Conservation (phyloP, 2,797 vertebrate species). For the Helicolenus hilgendorfi region DNA sequence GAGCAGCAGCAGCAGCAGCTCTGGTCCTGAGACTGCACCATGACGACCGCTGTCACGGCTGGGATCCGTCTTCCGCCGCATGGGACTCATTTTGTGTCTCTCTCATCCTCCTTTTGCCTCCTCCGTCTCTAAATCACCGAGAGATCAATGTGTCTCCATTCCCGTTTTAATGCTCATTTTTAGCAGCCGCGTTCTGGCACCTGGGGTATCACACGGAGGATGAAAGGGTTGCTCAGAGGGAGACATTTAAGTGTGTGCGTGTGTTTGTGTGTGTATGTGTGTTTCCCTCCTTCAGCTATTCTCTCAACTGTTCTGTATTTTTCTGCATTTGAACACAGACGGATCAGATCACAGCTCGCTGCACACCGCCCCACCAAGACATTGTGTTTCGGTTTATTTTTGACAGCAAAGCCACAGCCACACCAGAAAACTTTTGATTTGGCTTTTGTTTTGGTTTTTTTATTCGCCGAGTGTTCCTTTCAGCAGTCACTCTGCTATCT, state of each 20-base stretch:
- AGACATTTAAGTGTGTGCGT: slow-evolving; percentile 15
- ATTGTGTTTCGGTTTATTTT: slow-evolving; percentile 45
- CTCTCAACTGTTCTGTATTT: slow-evolving; percentile 29
- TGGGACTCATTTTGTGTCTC: slow-evolving; percentile 64
- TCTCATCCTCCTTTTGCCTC: slow-evolving; percentile 35
- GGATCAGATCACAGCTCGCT: slow-evolving; percentile 38
- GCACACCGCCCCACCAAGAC: slow-evolving; percentile 13
- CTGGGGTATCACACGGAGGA: slow-evolving; percentile 47
- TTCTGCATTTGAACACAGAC: slow-evolving; percentile 22
- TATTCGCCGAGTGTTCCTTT: slow-evolving; percentile 3
- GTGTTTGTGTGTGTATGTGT: neutral
- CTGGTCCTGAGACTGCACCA: slow-evolving; percentile 59
- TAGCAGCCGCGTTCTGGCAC: slow-evolving; percentile 51
- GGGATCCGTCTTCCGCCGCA: slow-evolving; percentile 58
- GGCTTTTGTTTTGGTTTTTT: slow-evolving; percentile 1
- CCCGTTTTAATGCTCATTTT: slow-evolving; percentile 67
- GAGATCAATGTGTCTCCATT: slow-evolving; percentile 34
- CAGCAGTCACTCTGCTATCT: slow-evolving; percentile 30
- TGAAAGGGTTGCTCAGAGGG: slow-evolving; percentile 59
- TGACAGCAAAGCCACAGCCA: slow-evolving; percentile 18
- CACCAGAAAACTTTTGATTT: slow-evolving; percentile 24
- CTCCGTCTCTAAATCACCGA: slow-evolving; percentile 31
- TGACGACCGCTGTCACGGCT: slow-evolving; percentile 71
- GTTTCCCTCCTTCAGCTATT: slow-evolving; percentile 2
- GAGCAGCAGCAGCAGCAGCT: slow-evolving; percentile 51